Conservation (phyloP, 92 coral and sea anemone species). For the Zoanthus solanderi region DNA sequence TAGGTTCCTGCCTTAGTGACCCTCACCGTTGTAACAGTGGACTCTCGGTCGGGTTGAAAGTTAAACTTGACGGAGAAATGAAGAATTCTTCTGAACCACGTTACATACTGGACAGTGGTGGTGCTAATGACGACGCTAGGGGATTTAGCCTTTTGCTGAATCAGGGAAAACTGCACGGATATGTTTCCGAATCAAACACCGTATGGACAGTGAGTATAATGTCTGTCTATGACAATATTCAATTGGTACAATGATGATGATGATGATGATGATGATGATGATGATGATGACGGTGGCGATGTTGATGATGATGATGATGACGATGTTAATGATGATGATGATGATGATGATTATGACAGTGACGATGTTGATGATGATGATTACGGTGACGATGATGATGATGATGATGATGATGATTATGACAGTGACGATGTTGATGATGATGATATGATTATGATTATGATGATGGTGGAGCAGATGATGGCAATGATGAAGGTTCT, state of each 20-base stretch:
- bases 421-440: too few species aligned
- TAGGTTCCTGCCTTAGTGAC: constrained; percentile 92
- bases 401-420: too few species aligned
- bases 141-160: constrained; percentile 86
- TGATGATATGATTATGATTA: too few species aligned
- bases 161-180: constrained; percentile 79
- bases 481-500: too few species aligned
- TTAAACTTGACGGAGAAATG: constrained; percentile 85
- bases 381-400: too few species aligned
- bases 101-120: constrained; percentile 95
- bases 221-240: too few species aligned
- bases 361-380: neutral
- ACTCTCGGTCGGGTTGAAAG: constrained; percentile 84
- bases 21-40: constrained; percentile 93
- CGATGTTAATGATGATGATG: too few species aligned
- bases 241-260: too few species aligned
- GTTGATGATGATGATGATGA: too few species aligned
- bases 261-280: too few species aligned
- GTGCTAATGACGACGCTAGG: constrained; percentile 80
- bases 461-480: too few species aligned
- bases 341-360: neutral
- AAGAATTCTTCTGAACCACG: constrained; percentile 82
- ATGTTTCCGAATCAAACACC: constrained; percentile 85
- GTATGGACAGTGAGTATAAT: constrained; percentile 91
- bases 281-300: too few species aligned